Evolutionary conservation across 2,888 invertebrate genomes (phyloP), one percentile per base, ranked within the genome.

Genomic region (Agrotis puta): DNA sequence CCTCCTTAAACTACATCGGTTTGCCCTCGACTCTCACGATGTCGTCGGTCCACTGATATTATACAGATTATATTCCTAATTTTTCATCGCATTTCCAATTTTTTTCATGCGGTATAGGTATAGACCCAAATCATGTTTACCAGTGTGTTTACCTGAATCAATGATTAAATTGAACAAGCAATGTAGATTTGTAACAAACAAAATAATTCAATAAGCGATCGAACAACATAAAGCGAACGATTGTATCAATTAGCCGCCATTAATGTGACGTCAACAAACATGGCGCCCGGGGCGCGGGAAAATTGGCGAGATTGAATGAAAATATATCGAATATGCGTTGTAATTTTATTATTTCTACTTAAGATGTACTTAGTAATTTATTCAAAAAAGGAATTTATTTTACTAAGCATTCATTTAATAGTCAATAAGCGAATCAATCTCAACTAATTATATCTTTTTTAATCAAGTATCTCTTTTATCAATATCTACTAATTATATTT

Each of bases 241-340:
- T 79, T 73, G 73, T 74, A 80, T 77, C 85, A 87, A 89, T 89
- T 89, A 86, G 67, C 59, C 56, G 82, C 83, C 88, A 85, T 88
- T 87, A 77, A 47, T 74, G 67, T 75, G 83, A 78, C 79, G 74
- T 81, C 77, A 59, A 75, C 81, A 78, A 88, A 88, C 75, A 89
- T 86, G 89, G 88, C 85, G 45, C 48, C 57, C 57, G 48, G 22
- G 63, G 71, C 79, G 75, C 85, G 71, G 79, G 80, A 83, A 77
- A 79, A 81, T 71, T 66, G 68, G 68, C 27, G 54, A 27, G 11
- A 5, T 5, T 48, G 48, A 50, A 63, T 63, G 24, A 24, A 43
- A 27, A 59, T 45, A 27, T 54, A 45, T 59, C 18, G 61, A 13
- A 14, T 3, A 24, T 43, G 6, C 14, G 13, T 6, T 27, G 43